Evolutionary conservation across 92 coral and sea anemone species (phyloP), one percentile per base, ranked within the genome.

Genomic region (Epizoanthus ramosus): DNA sequence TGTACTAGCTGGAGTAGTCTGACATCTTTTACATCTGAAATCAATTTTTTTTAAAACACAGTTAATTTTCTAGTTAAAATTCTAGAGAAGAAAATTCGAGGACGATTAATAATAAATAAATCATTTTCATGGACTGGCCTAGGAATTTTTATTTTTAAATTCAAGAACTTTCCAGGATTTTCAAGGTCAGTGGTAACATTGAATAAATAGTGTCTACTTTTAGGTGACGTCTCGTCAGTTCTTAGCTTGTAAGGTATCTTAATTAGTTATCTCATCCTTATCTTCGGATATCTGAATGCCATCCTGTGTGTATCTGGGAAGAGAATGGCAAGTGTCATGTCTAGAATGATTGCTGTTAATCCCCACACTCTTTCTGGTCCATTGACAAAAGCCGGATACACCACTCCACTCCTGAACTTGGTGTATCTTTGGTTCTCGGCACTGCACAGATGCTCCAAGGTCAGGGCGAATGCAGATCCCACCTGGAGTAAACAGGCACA

Each of bases 301-400:
- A 71, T 80, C 23, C 68, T 84, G 73, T 95, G 89, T 47, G 75
- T 14, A 17, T 81, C 92, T 69, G 95, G 95, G 63, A 94, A 87
- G 5, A 95, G 79, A 57, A 87, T 79, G 18, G 89, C 86, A 82
- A 95, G 87, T 53, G 74, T 79, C 23, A 57, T n/a, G 64, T 95
- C 98, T 47, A 87, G 74, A 25, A 95, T 69, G 18, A 87, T 85
- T 18, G 98, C 97, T 22, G 97, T 93, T 28, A 95, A 72, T 31
- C 98, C 98, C 98, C 98, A 95, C 53, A 95, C 92, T 76, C 85
- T 85, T 25, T 86, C 83, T 17, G 97, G 93, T 16, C 97, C 89
- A 84, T 89, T 88, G 43, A 84, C 35, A 86, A 93, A 95, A 60
- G 90, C 93, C 73, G 98, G 98, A 69, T 84, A 64, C n/a, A 80